These are phyloP conservation scores for Sylvietta virens DNA, from an alignment of 2,113 vertebrate species.

Conservation along the genomic window DNA sequence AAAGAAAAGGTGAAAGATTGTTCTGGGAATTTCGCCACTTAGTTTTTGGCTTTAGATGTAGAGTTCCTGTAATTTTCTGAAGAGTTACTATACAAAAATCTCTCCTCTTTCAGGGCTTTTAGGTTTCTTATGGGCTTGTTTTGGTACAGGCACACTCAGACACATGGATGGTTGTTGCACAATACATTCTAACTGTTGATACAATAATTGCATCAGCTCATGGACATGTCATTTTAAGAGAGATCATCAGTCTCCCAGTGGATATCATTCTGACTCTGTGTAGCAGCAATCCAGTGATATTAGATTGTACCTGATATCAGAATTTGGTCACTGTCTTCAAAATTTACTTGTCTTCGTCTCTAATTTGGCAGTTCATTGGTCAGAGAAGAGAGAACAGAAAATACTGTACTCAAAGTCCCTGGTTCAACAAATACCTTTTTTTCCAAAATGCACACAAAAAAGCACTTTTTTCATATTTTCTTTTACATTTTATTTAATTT, in stretches of 20 bases:
- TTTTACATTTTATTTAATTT: neutral
- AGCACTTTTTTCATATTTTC: rapidly evolving
- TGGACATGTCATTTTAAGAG: neutral
- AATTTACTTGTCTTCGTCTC: neutral
- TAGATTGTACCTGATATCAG: neutral
- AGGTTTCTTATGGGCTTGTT: neutral
- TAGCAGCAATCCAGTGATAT: neutral
- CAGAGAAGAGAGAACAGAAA: neutral
- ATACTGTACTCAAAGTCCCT: neutral
- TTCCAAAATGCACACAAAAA: neutral
- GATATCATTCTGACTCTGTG: neutral
- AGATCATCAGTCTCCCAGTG: neutral
- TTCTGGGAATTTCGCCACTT: neutral
- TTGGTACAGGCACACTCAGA: neutral
- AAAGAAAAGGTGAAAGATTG: neutral
- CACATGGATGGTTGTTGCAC: neutral
- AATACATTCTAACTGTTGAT: neutral
- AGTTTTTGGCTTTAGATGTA: neutral
- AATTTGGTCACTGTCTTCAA: neutral
- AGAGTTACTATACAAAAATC: neutral
- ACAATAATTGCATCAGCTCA: neutral
- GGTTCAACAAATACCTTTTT: neutral
- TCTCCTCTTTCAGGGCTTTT: neutral
- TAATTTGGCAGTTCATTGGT: neutral
- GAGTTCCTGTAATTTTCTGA: neutral